Evolutionary conservation across 1,140 invertebrate genomes (phyloP), one percentile per base, ranked within the genome.

Genomic region (Musca domestica): DNA sequence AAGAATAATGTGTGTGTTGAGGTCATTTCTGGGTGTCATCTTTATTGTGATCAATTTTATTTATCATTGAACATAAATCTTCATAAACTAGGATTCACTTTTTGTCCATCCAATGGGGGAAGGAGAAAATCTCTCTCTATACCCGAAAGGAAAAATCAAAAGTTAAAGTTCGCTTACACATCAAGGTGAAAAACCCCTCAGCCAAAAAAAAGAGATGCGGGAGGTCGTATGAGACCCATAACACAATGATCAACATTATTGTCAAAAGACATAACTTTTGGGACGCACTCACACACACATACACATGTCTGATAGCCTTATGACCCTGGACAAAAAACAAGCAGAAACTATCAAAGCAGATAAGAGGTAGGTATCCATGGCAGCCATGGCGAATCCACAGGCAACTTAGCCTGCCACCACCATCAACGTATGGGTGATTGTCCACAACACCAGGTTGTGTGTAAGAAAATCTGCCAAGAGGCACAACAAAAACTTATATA

Each of bases 251-350:
- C 25, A 58, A 58, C 54, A 30, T 58, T 20, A 58, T 58, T 25
- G 54, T 17, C 3, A 30, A 27, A 14, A 27, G 4, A 58, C 25
- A 58, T 27, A 58, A 58, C 54, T 58, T 58, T 58, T 58, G 30
- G 25, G 25, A 27, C 27, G 14, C 23, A n/a, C 27, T 17, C 25
- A 58, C 54, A 58, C 25, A 30, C 23, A n/a, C 27, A 30, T 15
- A 58, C 54, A 58, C 25, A 30, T 58, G 54, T 27, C 54, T 58
- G 54, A 58, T 58, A 58, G 23, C 54, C 54, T 58, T 58, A 30
- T 58, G 54, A 58, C 54, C 54, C 54, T 2, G 54, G 54, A 30
- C 23, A 25, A 25, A 58, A 56, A 56, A 56, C 27, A 4, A 25
- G 4, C n/a, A 19, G 0, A 22, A n/a, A 19, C n/a, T 20, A 17